phyloP scores from a whole-genome alignment of 2,113 vertebrate species.

The Sander lucioperca region DNA sequence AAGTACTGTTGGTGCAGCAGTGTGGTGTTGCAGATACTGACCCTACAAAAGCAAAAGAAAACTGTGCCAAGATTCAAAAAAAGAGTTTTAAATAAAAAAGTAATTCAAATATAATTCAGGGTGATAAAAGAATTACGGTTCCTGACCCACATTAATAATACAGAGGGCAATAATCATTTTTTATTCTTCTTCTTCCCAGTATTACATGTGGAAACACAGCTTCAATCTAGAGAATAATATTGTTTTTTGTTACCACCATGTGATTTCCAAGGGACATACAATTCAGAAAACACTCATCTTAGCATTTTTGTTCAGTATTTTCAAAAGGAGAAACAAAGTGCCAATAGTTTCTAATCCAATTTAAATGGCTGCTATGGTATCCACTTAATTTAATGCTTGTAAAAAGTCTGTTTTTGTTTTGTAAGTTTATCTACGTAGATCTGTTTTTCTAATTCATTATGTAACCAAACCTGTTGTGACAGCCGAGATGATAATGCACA shows the following conservation, averaged over 20 bases:
- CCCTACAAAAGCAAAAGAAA: background rate
- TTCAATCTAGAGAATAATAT: conserved; percentile 16
- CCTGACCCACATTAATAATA: conserved; percentile 46
- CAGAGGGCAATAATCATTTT: conserved; percentile 18
- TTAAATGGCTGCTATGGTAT: background rate
- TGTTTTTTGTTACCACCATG: background rate
- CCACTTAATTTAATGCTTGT: background rate
- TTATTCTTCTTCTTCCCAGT: conserved; percentile 24
- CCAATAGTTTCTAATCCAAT: background rate
- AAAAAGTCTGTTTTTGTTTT: background rate
- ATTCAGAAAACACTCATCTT: background rate
- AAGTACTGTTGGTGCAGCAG: conserved; percentile 37
- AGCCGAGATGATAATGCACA: conserved; percentile 26
- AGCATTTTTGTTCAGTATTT: conserved; percentile 3
- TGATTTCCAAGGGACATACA: background rate
- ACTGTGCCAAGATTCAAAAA: background rate
- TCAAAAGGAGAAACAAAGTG: background rate
- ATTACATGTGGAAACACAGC: background rate
- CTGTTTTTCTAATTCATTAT: conserved; percentile 29
- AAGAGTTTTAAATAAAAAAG: conserved; percentile 4
- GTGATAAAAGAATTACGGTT: conserved; percentile 11
- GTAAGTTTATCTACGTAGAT: conserved; percentile 7
- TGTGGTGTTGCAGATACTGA: conserved; percentile 19
- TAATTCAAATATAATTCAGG: background rate
- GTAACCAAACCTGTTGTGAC: conserved; percentile 39